Percentiles rank a stretch among this genome's conserved stretches.
These are phyloP conservation scores for Mayetiola destructor DNA, from an alignment of 2,888 invertebrate genomes.

Conservation along the genomic window DNA sequence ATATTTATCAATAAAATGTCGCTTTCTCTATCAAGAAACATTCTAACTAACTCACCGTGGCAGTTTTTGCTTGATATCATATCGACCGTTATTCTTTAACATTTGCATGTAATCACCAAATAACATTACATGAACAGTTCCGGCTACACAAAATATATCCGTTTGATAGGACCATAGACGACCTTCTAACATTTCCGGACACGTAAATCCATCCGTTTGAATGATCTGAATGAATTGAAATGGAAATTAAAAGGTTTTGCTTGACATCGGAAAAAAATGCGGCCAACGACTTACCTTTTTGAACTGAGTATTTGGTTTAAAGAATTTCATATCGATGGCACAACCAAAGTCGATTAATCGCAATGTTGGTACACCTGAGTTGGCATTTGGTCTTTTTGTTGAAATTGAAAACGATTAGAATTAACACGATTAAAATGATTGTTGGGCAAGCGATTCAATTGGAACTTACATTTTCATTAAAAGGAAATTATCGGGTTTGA, in stretches of 20 bases:
- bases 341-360: constrained; percentile 91
- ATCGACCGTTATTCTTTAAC: constrained; percentile 46
- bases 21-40: neutral
- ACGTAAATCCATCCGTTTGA: constrained; percentile 69
- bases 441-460: neutral
- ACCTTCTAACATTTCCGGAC: constrained; percentile 84
- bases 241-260: neutral
- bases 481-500: constrained; percentile 92
- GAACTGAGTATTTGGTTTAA: constrained; percentile 67
- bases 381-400: constrained; percentile 42
- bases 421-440: neutral
- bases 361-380: constrained; percentile 53
- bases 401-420: neutral
- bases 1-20: neutral
- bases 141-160: constrained; percentile 81
- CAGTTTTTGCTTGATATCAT: constrained; percentile 56
- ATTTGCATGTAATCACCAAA: constrained; percentile 85
- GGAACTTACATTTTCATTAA: constrained; percentile 54
- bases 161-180: constrained; percentile 92
- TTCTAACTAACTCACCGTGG: constrained; percentile 51
- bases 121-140: constrained; percentile 74
- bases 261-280: neutral
- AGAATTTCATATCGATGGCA: constrained; percentile 83
- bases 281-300: constrained; percentile 38
- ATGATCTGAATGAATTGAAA: constrained; percentile 39